These are phyloP conservation scores for Cyclargus thomasi DNA, from an alignment of 1,140 invertebrate genomes.

Conservation along the genomic window DNA sequence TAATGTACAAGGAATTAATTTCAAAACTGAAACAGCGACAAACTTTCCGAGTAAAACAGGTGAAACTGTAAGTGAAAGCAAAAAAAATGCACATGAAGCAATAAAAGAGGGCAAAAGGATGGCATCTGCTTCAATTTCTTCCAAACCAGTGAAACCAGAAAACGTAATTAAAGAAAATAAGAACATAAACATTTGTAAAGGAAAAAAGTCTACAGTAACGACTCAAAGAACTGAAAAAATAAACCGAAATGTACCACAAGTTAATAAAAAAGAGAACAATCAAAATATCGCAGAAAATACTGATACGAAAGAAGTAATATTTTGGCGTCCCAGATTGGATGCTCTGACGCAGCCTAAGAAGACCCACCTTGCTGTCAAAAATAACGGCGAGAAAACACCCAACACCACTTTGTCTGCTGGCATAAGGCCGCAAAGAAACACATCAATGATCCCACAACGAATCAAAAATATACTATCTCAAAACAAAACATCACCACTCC, in stretches of 20 bases:
- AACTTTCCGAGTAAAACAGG: conserved; percentile 35
- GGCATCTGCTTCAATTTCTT: not conserved
- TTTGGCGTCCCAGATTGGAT: conserved; percentile 53
- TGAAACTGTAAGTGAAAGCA: conserved; percentile 26
- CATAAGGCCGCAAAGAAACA: conserved; percentile 33
- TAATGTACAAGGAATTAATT: conserved; percentile 47
- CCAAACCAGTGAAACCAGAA: not conserved
- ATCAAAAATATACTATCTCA: conserved; percentile 19
- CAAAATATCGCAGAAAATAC: conserved; percentile 51
- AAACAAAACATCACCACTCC: conserved; percentile 8
- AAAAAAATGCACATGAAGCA: conserved; percentile 28
- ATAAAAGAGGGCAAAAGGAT: not conserved
- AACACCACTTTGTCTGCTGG: not conserved
- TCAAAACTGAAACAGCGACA: conserved; percentile 28
- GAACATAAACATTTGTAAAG: conserved; percentile 20
- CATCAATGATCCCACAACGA: conserved; percentile 29
- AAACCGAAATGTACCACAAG: conserved; percentile 23
- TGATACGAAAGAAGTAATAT: conserved; percentile 57
- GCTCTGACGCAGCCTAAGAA: conserved; percentile 59
- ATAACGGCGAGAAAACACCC: not conserved
- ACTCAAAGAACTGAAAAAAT: conserved; percentile 18
- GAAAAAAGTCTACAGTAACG: conserved; percentile 14
- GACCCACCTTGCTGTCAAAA: conserved; percentile 41
- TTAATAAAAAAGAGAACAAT: conserved; percentile 32
- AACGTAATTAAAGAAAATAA: not conserved